Evolutionary conservation across 2,113 vertebrate genomes (phyloP).

Genomic region (Hystrix cristata): DNA sequence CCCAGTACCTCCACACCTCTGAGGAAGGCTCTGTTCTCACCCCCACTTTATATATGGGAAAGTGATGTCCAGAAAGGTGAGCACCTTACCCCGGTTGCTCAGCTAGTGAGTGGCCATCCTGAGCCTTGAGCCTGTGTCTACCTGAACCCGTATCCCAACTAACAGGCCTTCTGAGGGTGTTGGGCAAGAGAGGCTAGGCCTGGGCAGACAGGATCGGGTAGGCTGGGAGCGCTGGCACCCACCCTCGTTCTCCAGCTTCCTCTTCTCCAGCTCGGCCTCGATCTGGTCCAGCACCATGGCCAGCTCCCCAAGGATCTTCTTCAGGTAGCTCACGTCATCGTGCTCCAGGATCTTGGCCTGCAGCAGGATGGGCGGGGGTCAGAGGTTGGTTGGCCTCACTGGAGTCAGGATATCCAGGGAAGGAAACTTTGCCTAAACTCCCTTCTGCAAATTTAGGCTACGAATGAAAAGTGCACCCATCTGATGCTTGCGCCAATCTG

Average conservation of each 20-base stretch:
- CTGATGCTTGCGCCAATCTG: neutral
- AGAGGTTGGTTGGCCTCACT: neutral
- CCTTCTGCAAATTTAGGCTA: neutral
- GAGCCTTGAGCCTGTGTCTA: neutral
- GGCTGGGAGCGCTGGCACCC: constrained; percentile 18
- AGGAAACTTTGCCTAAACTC: neutral
- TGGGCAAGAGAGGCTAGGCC: neutral
- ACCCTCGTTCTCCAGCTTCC: constrained; percentile 98
- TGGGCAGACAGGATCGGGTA: neutral
- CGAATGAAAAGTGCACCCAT: neutral
- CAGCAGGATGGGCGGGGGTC: neutral
- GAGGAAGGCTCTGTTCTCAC: neutral
- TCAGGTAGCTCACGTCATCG: constrained; percentile 97
- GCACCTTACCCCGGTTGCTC: neutral
- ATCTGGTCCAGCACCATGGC: constrained; percentile 98
- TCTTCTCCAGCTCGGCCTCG: constrained; percentile 98
- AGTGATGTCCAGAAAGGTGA: neutral
- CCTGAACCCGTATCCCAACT: neutral
- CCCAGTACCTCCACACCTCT: neutral
- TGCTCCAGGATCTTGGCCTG: constrained; percentile 99
- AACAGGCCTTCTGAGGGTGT: neutral
- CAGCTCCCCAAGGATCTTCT: constrained; percentile 97
- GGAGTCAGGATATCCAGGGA: neutral
- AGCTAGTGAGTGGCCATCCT: neutral
- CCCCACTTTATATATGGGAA: neutral